Evolutionary conservation across 2,888 invertebrate species (phyloP).

Genomic region (Tipula unca): DNA sequence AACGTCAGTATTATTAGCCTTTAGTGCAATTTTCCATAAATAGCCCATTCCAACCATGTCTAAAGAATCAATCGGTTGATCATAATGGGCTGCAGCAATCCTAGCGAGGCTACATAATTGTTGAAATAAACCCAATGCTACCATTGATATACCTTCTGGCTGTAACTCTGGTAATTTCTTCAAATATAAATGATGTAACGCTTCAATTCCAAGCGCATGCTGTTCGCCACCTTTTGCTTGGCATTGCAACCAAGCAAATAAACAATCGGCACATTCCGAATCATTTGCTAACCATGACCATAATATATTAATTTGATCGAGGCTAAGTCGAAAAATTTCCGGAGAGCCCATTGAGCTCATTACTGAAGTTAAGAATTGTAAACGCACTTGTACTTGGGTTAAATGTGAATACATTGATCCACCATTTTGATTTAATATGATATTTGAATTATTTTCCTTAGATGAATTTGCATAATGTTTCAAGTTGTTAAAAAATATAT

Average conservation of each 20-base stretch:
- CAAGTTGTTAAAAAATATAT: constrained; percentile 81
- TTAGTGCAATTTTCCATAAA: constrained; percentile 86
- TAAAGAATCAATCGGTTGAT: constrained; percentile 41
- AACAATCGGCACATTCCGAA: constrained; percentile 78
- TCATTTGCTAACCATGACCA: constrained; percentile 88
- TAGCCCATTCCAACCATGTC: constrained; percentile 86
- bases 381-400: constrained; percentile 81
- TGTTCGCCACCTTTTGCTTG: constrained; percentile 89
- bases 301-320: constrained; percentile 83
- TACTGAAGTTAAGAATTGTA: constrained; percentile 87
- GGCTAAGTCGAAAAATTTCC: constrained; percentile 72
- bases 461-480: constrained; percentile 56
- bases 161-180: constrained; percentile 82
- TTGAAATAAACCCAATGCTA: constrained; percentile 82
- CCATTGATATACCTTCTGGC: constrained; percentile 86
- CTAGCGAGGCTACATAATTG: constrained; percentile 82
- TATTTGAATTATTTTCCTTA: constrained; percentile 30
- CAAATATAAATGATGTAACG: constrained; percentile 76
- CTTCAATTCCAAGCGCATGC: constrained; percentile 81
- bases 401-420: constrained; percentile 59
- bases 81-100: constrained; percentile 64
- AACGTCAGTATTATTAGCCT: constrained; percentile 87
- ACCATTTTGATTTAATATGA: constrained; percentile 34
- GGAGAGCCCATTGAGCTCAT: constrained; percentile 87
- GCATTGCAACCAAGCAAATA: constrained; percentile 87